Conservation (phyloP, 2,888 invertebrate species). For the Parnassius glacialis region DNA sequence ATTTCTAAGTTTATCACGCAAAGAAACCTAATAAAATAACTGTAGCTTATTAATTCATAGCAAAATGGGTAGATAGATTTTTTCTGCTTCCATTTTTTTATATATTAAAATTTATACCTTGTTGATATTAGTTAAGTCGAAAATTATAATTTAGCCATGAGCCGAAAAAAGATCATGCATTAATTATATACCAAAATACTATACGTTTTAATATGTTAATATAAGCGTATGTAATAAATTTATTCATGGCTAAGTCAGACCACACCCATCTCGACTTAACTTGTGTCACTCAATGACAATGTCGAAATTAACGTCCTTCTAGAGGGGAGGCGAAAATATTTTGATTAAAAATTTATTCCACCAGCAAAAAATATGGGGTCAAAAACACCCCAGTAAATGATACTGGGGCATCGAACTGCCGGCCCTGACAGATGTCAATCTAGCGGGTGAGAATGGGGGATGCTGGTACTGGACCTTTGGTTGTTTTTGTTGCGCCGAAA, state of each 20-base stretch:
- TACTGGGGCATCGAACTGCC: slow-evolving; percentile 32
- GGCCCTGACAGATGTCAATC: slow-evolving; percentile 75
- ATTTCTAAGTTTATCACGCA: too few species aligned
- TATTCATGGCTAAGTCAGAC: slow-evolving; percentile 42
- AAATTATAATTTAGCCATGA: too few species aligned
- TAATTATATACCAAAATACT: slow-evolving; percentile 8
- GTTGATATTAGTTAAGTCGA: too few species aligned
- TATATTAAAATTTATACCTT: too few species aligned
- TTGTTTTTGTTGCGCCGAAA: slow-evolving; percentile 17
- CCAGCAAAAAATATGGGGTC: slow-evolving; percentile 59
- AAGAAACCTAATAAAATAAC: too few species aligned
- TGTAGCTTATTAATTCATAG: too few species aligned
- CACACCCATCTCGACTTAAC: slow-evolving; percentile 63
- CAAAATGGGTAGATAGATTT: too few species aligned
- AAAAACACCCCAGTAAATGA: slow-evolving; percentile 40
- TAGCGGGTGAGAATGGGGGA: slow-evolving; percentile 46
- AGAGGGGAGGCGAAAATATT: slow-evolving; percentile 67
- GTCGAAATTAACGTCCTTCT: slow-evolving; percentile 60
- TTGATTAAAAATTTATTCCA: slow-evolving; percentile 78
- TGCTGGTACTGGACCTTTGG: slow-evolving; percentile 36
- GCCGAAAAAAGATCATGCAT: not conserved
- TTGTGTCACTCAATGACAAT: slow-evolving; percentile 63
- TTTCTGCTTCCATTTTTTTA: too few species aligned
- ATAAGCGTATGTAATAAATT: slow-evolving; percentile 29
- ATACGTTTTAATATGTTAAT: slow-evolving; percentile 17